Base-by-base conservation (phyloP, 2,797 vertebrate species). In the Notoglanidium macrostoma region DNA sequence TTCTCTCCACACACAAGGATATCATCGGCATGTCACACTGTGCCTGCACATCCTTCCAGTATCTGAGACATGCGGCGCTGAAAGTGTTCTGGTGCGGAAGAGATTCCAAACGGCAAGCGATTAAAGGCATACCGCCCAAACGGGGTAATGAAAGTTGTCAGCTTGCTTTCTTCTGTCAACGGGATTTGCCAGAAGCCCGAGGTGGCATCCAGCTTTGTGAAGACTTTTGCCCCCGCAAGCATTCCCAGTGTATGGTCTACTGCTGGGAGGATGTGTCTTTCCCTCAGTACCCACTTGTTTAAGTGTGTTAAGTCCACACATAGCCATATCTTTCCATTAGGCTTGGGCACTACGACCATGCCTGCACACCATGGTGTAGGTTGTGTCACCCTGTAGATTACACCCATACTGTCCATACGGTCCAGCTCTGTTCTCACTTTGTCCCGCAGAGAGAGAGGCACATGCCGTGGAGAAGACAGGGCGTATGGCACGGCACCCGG, bases 1-100 rank as follows among this genome's bases (percentile, higher is more conserved):
- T 90, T 23, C 3, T 74, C 35, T 0, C 72, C 83, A 21, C 83
- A 81, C 19, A 91, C 5, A 8, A 2, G 2, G 12, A 89, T 85
- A 65, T 90, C 23, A 0, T 90, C 85, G 0, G 70, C 86, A 68
- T 89, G 87, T 67, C 89, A 91, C 49, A 86, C 68, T 0, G 57
- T 81, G 0, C 17, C 72, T n/a, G 76, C 15, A 8, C 21, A 87
- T 0, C 46, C 23, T 65, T 65, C 82, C 86, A 70, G 88, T 68
- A 89, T 85, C 55, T 89, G 87, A 1, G 65, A 79, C 32, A 54
- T 54, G 51, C 3, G 11, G 3, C 6, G 26, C 40, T 91, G 88
- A 63, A 91, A 87, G 12, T 88, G 81, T 26, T n/a, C n/a, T n/a
- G 61, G 26, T 9, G 10, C 61, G 10, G 3, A n/a, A 3, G 10